Evolutionary conservation across 2,797 vertebrate species (phyloP).

Genomic region (Muscicapa striata): DNA sequence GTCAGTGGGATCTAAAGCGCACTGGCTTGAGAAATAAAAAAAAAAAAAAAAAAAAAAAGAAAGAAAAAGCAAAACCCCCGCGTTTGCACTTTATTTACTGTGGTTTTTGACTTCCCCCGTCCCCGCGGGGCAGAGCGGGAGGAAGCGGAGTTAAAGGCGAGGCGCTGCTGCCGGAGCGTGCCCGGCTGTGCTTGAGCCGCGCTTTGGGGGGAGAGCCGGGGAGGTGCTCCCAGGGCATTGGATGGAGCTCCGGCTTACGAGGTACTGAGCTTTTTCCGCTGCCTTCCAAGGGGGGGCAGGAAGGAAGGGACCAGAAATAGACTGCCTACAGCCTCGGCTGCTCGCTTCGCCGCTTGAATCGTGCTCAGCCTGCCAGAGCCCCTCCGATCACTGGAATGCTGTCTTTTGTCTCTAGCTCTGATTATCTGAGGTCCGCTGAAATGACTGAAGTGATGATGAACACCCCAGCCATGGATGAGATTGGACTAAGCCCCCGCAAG

Average conservation of each 20-base stretch:
- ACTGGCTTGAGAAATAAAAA: not conserved
- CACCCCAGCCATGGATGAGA: slow-evolving; percentile 92
- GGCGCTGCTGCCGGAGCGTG: not conserved
- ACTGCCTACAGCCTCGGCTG: not conserved
- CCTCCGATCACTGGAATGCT: not conserved
- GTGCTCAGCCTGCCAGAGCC: not conserved
- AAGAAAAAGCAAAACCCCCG: fast-evolving
- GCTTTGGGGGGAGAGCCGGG: not conserved
- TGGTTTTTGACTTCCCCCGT: not conserved
- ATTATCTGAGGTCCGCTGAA: slow-evolving; percentile 87
- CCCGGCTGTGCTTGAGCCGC: not conserved
- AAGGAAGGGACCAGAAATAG: slow-evolving; percentile 27
- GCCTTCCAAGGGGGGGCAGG: not conserved
- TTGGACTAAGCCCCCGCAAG: slow-evolving; percentile 92
- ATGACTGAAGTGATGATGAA: slow-evolving; percentile 99
- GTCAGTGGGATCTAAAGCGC: not conserved
- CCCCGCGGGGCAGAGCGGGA: not conserved
- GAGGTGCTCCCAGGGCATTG: not conserved
- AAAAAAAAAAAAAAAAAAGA: no score
- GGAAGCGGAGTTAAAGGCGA: not conserved
- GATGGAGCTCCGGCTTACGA: not conserved
- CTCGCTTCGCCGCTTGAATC: not conserved
- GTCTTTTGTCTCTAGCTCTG: slow-evolving; percentile 81
- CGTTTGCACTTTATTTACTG: not conserved
- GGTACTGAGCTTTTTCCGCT: not conserved